Base-by-base conservation (phyloP, 2,113 vertebrate species). In the Bufo bufo region DNA sequence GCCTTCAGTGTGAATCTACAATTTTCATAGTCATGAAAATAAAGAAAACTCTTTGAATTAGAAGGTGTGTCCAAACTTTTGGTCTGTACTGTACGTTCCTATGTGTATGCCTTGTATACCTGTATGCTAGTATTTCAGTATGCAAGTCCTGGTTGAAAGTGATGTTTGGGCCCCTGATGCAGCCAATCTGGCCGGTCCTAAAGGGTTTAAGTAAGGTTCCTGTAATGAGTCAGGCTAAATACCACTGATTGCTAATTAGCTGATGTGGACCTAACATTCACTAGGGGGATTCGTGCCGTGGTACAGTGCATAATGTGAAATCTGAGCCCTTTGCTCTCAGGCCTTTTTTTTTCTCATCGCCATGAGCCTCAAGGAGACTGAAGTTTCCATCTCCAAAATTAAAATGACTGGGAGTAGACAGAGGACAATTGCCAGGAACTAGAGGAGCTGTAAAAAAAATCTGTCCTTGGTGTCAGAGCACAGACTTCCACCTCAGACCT, bases 391-490 rank as follows among this genome's bases (percentile, higher is more conserved):
- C 66, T 82, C 56, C 63, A 8, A 61, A 23, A 80, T n/a, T 14
- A 16, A 23, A 74, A 71, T 47, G 54, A 66, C 78, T 87, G 20
- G 1, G 54, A 87, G 86, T 19, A 74, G 79, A 74, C 65, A 47
- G 52, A 33, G 50, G 16, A 82, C 79, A 75, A 87, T 50, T 23
- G 78, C 59, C 86, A 50, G 86, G 77, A 58, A 71, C 77, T 47
- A 7, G 50, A 5, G 56, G 59, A 80, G 47, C 17, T 74, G 85
- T n/a, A 75, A 74, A 87, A 87, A 49, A 54, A 54, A 87, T 87
- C 77, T 33, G 77, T 69, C 77, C 19, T 10, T 65, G 52, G 78
- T 87, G 78, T 87, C 78, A 63, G 49, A 79, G 74, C 85, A 20
- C 50, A 71, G 50, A 10, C 81, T 69, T 81, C 65, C 79, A 9